Evolutionary conservation across 2,113 vertebrate genomes (phyloP).

Genomic region (Prietella phreatophila): DNA sequence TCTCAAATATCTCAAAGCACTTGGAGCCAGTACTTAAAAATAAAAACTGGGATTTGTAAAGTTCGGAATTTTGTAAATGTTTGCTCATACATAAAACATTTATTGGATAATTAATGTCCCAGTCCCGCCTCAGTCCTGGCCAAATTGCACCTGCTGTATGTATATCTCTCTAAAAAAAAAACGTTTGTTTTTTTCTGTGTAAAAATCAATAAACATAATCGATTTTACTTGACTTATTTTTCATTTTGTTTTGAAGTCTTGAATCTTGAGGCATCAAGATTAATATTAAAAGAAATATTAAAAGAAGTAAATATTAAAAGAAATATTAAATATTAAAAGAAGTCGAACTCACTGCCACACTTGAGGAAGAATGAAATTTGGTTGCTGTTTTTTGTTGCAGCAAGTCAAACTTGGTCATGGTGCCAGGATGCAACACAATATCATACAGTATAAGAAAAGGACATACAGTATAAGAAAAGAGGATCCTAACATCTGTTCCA

Average conservation of each 20-base stretch:
- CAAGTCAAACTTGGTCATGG: background rate
- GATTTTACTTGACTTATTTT: too few relatives aligned
- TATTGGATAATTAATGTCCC: background rate
- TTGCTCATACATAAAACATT: background rate
- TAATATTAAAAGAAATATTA: too few relatives aligned
- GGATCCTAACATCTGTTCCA: background rate
- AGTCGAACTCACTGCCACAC: too few relatives aligned
- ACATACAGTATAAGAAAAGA: background rate
- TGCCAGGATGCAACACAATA: background rate
- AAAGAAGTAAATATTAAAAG: too few relatives aligned
- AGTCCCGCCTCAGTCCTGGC: background rate
- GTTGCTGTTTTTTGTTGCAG: background rate
- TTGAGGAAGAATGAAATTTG: too few relatives aligned
- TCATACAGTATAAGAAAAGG: too few relatives aligned
- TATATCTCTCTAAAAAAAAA: background rate
- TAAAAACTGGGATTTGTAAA: background rate
- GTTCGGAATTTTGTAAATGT: background rate
- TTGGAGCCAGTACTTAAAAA: background rate
- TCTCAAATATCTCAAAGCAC: background rate
- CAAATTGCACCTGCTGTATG: background rate
- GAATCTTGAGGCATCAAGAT: background rate
- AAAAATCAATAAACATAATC: background rate
- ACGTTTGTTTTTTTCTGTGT: background rate
- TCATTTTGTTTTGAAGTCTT: too few relatives aligned
- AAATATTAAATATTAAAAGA: too few relatives aligned